These are phyloP conservation scores for Albula goreensis DNA, from an alignment of 2,113 vertebrate genomes.

Conservation along the genomic window DNA sequence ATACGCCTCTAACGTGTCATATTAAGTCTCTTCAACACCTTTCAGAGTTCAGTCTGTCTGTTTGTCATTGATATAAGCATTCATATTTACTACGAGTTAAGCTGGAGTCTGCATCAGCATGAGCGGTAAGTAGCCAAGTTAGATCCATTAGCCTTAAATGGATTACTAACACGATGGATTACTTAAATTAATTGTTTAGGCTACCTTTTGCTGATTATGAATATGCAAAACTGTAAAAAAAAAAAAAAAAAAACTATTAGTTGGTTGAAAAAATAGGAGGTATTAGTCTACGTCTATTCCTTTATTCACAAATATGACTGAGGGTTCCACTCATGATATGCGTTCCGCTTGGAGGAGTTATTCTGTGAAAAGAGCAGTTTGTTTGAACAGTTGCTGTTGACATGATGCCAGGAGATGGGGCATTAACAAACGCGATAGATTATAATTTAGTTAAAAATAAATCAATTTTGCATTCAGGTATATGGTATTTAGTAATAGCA, in stretches of 20 bases:
- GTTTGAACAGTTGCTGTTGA: background rate
- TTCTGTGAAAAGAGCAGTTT: slow-evolving; percentile 37
- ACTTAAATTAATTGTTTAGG: no score
- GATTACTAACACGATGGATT: no score
- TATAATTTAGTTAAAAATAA: background rate
- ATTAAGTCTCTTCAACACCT: slow-evolving; percentile 39
- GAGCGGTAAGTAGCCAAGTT: slow-evolving; percentile 63
- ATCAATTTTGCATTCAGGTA: background rate
- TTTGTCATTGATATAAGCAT: background rate
- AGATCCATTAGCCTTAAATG: no score
- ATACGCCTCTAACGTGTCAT: background rate
- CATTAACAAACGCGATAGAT: background rate
- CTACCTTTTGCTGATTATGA: no score
- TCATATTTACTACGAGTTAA: background rate
- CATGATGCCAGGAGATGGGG: background rate
- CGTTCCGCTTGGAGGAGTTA: background rate
- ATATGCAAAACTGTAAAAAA: no score
- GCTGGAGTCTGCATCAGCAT: slow-evolving; percentile 49
- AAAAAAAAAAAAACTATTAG: no score
- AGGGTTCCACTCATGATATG: background rate
- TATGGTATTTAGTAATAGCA: background rate
- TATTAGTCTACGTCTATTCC: no score
- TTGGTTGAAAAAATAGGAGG: no score
- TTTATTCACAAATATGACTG: no score
- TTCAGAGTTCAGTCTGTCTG: slow-evolving; percentile 35